Evolutionary conservation across 2,888 invertebrate species (phyloP).

Genomic region (Hyposoter didymator): DNA sequence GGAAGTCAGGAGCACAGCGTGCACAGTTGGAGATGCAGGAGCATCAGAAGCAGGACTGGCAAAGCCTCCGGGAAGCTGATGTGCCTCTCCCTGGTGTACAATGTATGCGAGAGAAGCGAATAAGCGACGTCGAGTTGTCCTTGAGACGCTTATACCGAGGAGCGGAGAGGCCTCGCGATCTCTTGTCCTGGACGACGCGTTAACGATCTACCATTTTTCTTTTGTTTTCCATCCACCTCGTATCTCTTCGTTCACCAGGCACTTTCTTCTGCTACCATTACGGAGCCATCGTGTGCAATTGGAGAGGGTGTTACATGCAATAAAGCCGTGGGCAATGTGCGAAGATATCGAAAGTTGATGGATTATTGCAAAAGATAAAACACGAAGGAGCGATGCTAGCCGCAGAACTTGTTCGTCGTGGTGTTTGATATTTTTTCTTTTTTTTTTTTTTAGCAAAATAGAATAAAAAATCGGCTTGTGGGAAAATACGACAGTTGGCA

Average conservation of each 20-base stretch:
- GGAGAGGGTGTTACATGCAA: slow-evolving; percentile 22
- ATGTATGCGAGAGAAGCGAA: slow-evolving; percentile 46
- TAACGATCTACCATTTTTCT: slow-evolving; percentile 69
- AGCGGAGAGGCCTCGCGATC: slow-evolving; percentile 36
- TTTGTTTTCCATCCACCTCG: slow-evolving; percentile 41
- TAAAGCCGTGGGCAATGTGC: slow-evolving; percentile 29
- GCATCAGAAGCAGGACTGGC: slow-evolving; percentile 34
- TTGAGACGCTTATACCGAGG: slow-evolving; percentile 64
- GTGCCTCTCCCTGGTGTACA: slow-evolving; percentile 36
- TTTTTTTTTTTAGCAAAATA: not conserved
- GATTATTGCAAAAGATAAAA: slow-evolving; percentile 11
- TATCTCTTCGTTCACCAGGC: slow-evolving; percentile 22
- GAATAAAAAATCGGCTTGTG: not conserved
- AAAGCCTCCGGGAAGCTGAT: slow-evolving; percentile 66
- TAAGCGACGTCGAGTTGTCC: slow-evolving; percentile 67
- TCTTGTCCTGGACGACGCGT: slow-evolving; percentile 68
- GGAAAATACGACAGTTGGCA: not conserved
- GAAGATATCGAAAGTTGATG: slow-evolving; percentile 40
- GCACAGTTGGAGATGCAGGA: slow-evolving; percentile 55
- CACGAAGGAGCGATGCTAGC: not conserved
- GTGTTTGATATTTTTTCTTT: not conserved
- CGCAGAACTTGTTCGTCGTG: not conserved
- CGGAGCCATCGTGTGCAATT: not conserved
- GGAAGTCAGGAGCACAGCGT: slow-evolving; percentile 65
- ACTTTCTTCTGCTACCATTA: slow-evolving; percentile 20